Evolutionary conservation across 2,113 vertebrate species (phyloP).

Genomic region (Notechis scutatus): DNA sequence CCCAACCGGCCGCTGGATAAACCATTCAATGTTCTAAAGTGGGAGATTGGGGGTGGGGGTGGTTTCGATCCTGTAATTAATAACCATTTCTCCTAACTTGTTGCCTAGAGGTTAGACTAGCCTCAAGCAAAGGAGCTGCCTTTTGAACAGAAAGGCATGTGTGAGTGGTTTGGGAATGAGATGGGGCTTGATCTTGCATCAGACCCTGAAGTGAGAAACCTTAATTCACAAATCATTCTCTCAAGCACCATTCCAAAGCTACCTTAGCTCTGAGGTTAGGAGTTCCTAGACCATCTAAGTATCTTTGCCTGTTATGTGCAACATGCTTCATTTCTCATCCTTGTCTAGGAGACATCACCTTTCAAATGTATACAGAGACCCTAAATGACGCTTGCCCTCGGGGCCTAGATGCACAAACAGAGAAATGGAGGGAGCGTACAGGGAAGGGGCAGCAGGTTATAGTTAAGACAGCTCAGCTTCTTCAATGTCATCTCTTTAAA

Average conservation of each 20-base stretch:
- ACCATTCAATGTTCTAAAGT: conserved; percentile 13
- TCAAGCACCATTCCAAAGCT: neutral
- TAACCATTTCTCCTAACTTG: conserved; percentile 24
- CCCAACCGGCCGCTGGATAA: conserved; percentile 51
- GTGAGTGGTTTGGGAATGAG: neutral
- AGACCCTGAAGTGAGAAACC: conserved; percentile 3
- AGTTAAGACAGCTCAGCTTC: neutral
- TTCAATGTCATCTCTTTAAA: neutral
- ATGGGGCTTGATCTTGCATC: conserved; percentile 10
- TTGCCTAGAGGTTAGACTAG: conserved; percentile 9
- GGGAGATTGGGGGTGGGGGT: neutral
- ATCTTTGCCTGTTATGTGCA: neutral
- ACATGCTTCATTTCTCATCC: neutral
- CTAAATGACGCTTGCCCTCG: neutral
- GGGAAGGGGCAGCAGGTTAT: conserved; percentile 16
- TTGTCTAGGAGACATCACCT: neutral
- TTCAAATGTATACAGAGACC: conserved; percentile 6
- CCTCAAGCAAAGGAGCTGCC: neutral
- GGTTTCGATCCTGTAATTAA: conserved; percentile 21
- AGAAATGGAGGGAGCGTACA: neutral
- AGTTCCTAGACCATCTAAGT: neutral
- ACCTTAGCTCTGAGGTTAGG: neutral
- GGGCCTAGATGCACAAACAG: neutral
- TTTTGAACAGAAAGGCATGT: neutral
- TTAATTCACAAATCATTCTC: neutral